Evolutionary conservation across 2,888 invertebrate genomes (phyloP), one percentile per base, ranked within the genome.

Genomic region (Acanthosoma haemorrhoidale): DNA sequence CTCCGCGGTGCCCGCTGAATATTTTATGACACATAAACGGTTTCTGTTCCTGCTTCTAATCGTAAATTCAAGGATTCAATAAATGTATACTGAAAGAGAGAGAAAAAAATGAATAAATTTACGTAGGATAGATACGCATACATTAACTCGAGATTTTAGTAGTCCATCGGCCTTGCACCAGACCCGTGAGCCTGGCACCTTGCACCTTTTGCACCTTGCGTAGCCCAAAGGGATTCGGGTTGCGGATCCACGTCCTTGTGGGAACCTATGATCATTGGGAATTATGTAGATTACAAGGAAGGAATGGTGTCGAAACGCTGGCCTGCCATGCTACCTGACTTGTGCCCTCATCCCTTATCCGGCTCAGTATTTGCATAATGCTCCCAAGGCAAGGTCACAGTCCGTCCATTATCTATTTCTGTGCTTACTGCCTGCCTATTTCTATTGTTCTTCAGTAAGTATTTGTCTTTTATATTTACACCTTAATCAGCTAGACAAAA

Each of bases 121-220:
- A 51, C 18, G 18, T 5, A 6, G n/a, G n/a, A 5, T 6, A n/a
- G 25, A 25, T 5, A 25, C 5, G 51, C 51, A 25, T 51, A 25
- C 51, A 5, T 25, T 4, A n/a, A 51, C 3, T n/a, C 18, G 13
- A n/a, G 51, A 51, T 13, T 43, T 25, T 1, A 43, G 13, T 51
- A 1, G 4, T 2, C n/a, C 4, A 11, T 3, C 4, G 51, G 25
- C 51, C 51, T 51, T 51, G 51, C 51, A 43, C 4, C 25, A 25
- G 25, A 21, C 25, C n/a, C 4, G 13, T 43, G 43, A 9, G 8
- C 41, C 5, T 4, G 41, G 41, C 11, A 51, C 21, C 51, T n/a
- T 51, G n/a, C 51, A 51, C 51, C 51, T 51, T 51, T 51, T 13
- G 51, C 51, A 51, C 51, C 51, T 51, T 51, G 51, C 25, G 29